Base-by-base conservation (phyloP, 2,888 invertebrate species). In the Corythucha ciliata region DNA sequence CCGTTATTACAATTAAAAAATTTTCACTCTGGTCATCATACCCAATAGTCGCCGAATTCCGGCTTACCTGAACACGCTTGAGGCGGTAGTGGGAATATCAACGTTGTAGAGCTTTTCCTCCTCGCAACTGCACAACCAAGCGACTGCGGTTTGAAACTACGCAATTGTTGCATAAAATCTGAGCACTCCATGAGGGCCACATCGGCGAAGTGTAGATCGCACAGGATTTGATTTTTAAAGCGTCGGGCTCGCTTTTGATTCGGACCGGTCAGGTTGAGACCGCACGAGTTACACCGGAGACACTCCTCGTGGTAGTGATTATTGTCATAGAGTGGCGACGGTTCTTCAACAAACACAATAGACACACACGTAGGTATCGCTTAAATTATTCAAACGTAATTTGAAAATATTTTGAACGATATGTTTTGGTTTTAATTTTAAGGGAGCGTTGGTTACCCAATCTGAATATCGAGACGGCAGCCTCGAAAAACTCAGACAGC, bases 251-350 rank as follows among this genome's bases (percentile, higher is more conserved):
- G 63, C 61, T 68, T 69, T 74, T 85, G 87, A 70, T 89, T 90
- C 64, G 87, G 86, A 62, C 91, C 91, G 62, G 90, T 89, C 67
- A 92, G 79, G 74, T 91, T 89, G 71, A 90, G 75, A 67, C 89
- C 89, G 71, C 92, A 92, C 67, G 90, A 89, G 76, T 91, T 90
- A 83, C 92, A 92, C 66, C 88, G 85, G 67, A 92, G 81, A 75
- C 92, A 92, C 81, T 92, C 92, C 78, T 92, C 91, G 81, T 92
- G 92, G 73, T 91, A 92, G 70, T 90, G 88, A 71, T 90, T 88
- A 78, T 91, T 91, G 74, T 91, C 90, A 74, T 91, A 91, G 64
- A 89, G 70, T 61, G 88, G 88, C 58, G 89, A 87, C 61, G 89
- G 89, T 71, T 91, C 90, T 89, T 79, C 24, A 75, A 77, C 63